These are phyloP conservation scores for Ageneiosus marmoratus DNA, from an alignment of 2,113 vertebrate species.

Conservation along the genomic window DNA sequence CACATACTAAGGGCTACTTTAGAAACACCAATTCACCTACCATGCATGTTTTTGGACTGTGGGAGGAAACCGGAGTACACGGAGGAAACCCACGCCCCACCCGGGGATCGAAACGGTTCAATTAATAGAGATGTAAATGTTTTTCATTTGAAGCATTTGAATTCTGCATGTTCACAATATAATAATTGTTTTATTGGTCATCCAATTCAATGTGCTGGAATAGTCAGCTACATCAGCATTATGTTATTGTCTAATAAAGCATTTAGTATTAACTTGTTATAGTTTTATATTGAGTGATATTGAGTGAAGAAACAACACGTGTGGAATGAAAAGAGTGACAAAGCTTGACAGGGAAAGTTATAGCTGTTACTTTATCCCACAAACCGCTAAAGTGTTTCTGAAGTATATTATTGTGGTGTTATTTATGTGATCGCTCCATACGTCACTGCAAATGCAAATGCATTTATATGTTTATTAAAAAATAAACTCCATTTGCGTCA, in stretches of 20 bases:
- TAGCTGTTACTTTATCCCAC: conserved; percentile 17
- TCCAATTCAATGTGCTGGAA: background rate
- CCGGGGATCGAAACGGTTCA: too few relatives aligned
- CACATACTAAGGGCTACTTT: too few relatives aligned
- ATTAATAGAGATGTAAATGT: background rate
- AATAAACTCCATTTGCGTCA: conserved; percentile 25
- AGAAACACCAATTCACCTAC: too few relatives aligned
- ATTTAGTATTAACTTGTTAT: background rate
- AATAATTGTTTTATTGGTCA: background rate
- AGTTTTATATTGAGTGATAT: background rate
- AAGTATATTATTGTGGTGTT: background rate
- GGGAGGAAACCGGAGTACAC: too few relatives aligned
- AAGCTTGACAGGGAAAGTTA: conserved; percentile 18
- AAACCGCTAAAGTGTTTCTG: conserved; percentile 28
- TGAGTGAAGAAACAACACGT: background rate
- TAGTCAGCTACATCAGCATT: background rate
- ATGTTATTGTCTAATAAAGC: background rate
- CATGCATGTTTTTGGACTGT: too few relatives aligned
- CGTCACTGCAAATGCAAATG: conserved; percentile 10
- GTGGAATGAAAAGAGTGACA: conserved; percentile 4
- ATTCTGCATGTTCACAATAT: background rate
- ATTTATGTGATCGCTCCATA: conserved; percentile 7
- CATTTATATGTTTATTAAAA: conserved; percentile 30
- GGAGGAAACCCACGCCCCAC: too few relatives aligned
- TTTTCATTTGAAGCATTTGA: background rate